Percentiles rank a stretch among this genome's conserved stretches.
Evolutionary conservation across 2,888 invertebrate genomes (phyloP).

Genomic region (Cerceris rybyensis): DNA sequence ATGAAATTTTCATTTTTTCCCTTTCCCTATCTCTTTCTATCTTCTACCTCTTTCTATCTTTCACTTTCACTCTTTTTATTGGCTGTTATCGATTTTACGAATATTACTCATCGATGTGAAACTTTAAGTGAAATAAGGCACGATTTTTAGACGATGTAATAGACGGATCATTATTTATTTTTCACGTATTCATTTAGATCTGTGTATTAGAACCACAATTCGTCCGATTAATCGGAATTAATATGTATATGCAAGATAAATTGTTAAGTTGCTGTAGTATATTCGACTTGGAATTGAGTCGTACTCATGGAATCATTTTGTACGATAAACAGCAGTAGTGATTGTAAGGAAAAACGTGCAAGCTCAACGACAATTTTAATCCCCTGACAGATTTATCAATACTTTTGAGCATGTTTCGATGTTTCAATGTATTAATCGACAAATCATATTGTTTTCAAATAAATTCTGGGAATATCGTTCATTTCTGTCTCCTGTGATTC

Average conservation of each 20-base stretch:
- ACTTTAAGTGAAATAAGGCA: constrained; percentile 14
- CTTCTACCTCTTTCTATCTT: neutral
- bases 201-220: constrained; percentile 25
- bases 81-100: constrained; percentile 4
- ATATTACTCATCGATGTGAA: constrained; percentile 15
- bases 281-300: constrained; percentile 4
- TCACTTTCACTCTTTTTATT: constrained; percentile 5
- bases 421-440: too few species aligned
- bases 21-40: neutral
- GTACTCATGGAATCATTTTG: constrained; percentile 7
- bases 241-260: constrained; percentile 6
- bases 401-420: too few species aligned
- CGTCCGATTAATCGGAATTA: neutral
- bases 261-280: constrained; percentile 17
- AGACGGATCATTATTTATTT: constrained; percentile 49
- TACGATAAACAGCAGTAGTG: neutral
- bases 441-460: too few species aligned
- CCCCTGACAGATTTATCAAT: too few species aligned
- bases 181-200: constrained; percentile 22
- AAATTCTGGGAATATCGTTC: too few species aligned
- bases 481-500: too few species aligned
- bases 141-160: constrained; percentile 17
- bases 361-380: too few species aligned
- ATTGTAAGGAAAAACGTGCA: neutral
- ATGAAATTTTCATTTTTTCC: too few species aligned